These are phyloP conservation scores for Idaea straminata DNA, from an alignment of 2,888 invertebrate genomes.

Conservation along the genomic window DNA sequence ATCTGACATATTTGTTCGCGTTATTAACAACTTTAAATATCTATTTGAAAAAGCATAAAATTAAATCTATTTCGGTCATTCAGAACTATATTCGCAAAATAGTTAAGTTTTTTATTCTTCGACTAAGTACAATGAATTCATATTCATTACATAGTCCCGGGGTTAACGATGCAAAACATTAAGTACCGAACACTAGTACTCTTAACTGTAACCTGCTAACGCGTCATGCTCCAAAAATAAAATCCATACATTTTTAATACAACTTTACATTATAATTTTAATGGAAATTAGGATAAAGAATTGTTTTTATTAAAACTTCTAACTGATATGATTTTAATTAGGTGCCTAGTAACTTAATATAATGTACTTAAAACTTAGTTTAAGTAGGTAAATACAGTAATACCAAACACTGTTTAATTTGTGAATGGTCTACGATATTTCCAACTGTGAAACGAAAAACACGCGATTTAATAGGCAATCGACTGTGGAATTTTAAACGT, in stretches of 20 bases:
- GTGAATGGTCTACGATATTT: not conserved
- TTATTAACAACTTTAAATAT: no score
- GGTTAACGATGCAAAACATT: constrained; percentile 3
- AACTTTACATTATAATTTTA: constrained; percentile 3
- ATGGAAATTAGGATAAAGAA: constrained; percentile 9
- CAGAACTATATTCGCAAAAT: not conserved
- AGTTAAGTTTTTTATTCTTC: not conserved
- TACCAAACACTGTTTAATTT: not conserved
- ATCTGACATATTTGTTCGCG: no score
- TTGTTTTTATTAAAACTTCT: not conserved
- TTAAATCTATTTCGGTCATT: not conserved
- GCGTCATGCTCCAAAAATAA: constrained; percentile 2
- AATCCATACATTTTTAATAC: not conserved
- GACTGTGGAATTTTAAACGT: not conserved
- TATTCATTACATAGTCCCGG: not conserved
- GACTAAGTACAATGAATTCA: constrained; percentile 1
- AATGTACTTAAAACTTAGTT: not conserved
- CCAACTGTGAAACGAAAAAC: not conserved
- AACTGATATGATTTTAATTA: not conserved
- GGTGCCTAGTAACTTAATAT: not conserved
- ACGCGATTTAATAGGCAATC: not conserved
- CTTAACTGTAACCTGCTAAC: constrained; percentile 3
- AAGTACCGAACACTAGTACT: not conserved
- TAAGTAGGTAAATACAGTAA: not conserved
- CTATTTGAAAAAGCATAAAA: no score